A percentile compares a stretch with the other conserved stretches of the same genome.
phyloP scores from a whole-genome alignment of 1,140 invertebrate genomes.

The Melitaea cinxia region DNA sequence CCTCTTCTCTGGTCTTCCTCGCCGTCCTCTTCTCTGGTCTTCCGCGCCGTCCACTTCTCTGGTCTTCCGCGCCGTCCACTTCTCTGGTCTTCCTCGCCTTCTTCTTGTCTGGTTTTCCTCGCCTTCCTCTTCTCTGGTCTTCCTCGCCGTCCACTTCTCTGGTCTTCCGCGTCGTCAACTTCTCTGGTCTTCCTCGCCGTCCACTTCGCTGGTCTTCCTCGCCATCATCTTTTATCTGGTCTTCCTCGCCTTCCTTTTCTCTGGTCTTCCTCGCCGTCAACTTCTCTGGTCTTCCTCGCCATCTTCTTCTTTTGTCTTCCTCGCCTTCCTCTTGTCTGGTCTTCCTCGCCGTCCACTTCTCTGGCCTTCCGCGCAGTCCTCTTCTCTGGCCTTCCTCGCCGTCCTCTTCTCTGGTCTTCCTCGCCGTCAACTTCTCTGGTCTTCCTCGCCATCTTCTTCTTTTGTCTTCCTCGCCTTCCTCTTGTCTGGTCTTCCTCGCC shows the following conservation, averaged over 20 bases:
- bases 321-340: conserved; percentile 27
- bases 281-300: conserved; percentile 24
- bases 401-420: not conserved
- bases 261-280: conserved; percentile 23
- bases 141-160: conserved; percentile 17
- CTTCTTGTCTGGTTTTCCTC: conserved; percentile 18
- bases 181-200: conserved; percentile 22
- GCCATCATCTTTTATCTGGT: conserved; percentile 19
- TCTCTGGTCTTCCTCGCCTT: not conserved
- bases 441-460: conserved; percentile 12
- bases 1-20: conserved; percentile 19
- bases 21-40: conserved; percentile 8
- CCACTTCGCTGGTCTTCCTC: conserved; percentile 29
- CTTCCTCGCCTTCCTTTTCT: conserved; percentile 27
- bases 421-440: not conserved
- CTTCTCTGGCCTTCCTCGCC: conserved; percentile 25
- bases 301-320: conserved; percentile 18
- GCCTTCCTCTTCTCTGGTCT: not conserved
- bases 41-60: not conserved
- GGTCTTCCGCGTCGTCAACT: conserved; percentile 16
- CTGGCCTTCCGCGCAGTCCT: conserved; percentile 8
- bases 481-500: conserved; percentile 19
- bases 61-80: conserved; percentile 27
- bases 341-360: conserved; percentile 18
- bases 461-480: conserved; percentile 19